Evolutionary conservation across 1,140 invertebrate species (phyloP).

Genomic region (Piezodorus guildinii): DNA sequence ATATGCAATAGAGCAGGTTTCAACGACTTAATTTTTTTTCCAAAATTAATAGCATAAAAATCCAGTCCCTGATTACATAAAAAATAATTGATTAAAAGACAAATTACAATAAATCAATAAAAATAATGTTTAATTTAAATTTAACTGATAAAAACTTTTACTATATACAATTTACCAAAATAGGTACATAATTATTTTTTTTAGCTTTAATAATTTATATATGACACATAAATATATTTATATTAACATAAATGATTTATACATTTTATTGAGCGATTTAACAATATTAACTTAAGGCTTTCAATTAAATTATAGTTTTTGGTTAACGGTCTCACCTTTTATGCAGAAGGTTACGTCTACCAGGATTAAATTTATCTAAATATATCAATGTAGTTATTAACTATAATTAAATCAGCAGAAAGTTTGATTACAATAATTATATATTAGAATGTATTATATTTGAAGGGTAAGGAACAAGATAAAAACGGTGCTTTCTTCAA

Average conservation of each 20-base stretch:
- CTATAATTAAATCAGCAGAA: too few species aligned
- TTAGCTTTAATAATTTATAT: constrained; percentile 1
- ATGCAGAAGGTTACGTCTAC: too few species aligned
- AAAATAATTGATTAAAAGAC: background rate
- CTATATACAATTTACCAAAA: constrained; percentile 6
- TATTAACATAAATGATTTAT: constrained; percentile 8
- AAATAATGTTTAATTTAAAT: background rate
- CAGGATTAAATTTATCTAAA: too few species aligned
- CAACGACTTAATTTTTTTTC: too few species aligned
- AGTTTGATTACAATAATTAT: too few species aligned
- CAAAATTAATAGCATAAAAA: background rate
- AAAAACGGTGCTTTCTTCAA: too few species aligned
- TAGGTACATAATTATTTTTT: constrained; percentile 2
- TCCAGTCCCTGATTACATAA: background rate
- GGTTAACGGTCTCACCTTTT: too few species aligned
- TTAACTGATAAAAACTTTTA: background rate
- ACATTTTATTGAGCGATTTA: constrained; percentile 2
- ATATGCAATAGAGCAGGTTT: too few species aligned
- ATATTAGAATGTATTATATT: too few species aligned
- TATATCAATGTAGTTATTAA: too few species aligned
- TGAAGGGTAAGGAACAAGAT: too few species aligned
- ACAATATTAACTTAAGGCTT: background rate
- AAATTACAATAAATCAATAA: background rate
- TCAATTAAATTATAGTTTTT: background rate
- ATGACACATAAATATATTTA: constrained; percentile 9